These are phyloP conservation scores for Etheostoma spectabile DNA, from an alignment of 2,113 vertebrate species.

Conservation along the genomic window DNA sequence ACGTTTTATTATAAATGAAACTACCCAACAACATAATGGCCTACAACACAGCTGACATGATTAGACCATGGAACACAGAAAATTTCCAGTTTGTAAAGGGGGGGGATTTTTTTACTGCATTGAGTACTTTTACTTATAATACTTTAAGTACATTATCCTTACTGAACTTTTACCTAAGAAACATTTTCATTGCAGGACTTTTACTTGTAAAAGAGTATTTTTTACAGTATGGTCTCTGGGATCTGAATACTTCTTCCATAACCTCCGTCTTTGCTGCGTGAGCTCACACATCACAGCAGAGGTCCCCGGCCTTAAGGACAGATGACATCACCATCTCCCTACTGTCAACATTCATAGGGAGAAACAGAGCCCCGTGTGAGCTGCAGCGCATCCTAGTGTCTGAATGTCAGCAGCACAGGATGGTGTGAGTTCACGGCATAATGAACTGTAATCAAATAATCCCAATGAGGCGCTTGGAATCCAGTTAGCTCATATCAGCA, in stretches of 20 bases:
- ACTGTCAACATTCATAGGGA: not conserved
- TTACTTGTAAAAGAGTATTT: no score
- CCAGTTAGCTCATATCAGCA: slow-evolving; percentile 45
- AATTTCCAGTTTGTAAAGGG: no score
- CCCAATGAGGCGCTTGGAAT: slow-evolving; percentile 36
- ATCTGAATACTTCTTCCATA: not conserved
- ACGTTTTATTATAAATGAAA: no score
- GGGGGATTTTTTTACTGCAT: no score
- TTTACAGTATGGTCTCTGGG: no score
- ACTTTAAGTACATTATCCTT: no score
- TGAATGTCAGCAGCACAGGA: slow-evolving; percentile 25
- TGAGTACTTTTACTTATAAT: no score
- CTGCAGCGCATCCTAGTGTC: slow-evolving; percentile 38
- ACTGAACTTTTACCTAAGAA: no score
- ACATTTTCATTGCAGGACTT: no score
- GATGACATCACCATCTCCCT: slow-evolving; percentile 14
- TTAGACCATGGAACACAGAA: no score
- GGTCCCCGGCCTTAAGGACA: not conserved
- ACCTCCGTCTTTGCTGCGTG: slow-evolving; percentile 11
- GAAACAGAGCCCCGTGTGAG: not conserved
- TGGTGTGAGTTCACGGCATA: slow-evolving; percentile 34
- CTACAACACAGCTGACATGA: no score
- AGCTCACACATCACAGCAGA: slow-evolving; percentile 12
- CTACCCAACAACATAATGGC: no score
- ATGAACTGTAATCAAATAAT: slow-evolving; percentile 49